Percentiles rank a stretch among this genome's conserved stretches.
Conservation (phyloP, 2,797 vertebrate genomes). For the Fistularia tabacaria region DNA sequence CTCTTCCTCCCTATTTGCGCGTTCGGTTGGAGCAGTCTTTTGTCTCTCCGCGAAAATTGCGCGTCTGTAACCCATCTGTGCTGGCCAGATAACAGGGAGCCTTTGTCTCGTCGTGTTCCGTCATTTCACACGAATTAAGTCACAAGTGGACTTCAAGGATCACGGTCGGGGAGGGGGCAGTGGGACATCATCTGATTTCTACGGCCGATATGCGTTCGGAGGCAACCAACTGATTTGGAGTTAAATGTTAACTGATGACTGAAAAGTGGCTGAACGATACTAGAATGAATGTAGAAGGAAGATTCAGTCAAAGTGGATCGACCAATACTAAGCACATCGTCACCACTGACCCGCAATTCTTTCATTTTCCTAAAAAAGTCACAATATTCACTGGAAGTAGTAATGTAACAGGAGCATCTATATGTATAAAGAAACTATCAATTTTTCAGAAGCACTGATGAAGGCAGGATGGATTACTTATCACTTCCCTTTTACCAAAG, state of each 20-base stretch:
- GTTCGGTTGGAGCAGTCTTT: slow-evolving; percentile 77
- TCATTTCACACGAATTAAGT: slow-evolving; percentile 65
- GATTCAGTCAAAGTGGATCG: too few relatives aligned
- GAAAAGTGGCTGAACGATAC: neutral
- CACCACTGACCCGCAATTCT: too few relatives aligned
- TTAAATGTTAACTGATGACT: neutral
- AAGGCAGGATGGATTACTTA: too few relatives aligned
- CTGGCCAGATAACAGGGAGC: slow-evolving; percentile 57
- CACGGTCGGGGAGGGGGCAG: neutral
- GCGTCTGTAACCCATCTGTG: slow-evolving; percentile 81
- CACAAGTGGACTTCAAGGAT: slow-evolving; percentile 10
- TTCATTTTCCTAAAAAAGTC: too few relatives aligned
- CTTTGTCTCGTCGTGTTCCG: slow-evolving; percentile 65
- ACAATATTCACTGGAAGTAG: too few relatives aligned
- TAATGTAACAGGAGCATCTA: too few relatives aligned
- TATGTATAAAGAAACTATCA: too few relatives aligned
- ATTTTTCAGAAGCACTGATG: too few relatives aligned
- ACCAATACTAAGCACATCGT: too few relatives aligned
- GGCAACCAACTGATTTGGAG: neutral
- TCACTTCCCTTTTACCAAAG: too few relatives aligned
- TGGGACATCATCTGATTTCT: neutral
- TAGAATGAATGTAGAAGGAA: too few relatives aligned
- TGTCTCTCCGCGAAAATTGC: slow-evolving; percentile 70
- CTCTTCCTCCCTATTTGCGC: slow-evolving; percentile 48
- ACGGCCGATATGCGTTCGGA: neutral